These are phyloP conservation scores for Willowsia nigromaculata DNA, from an alignment of 2,888 invertebrate species.

Conservation along the genomic window DNA sequence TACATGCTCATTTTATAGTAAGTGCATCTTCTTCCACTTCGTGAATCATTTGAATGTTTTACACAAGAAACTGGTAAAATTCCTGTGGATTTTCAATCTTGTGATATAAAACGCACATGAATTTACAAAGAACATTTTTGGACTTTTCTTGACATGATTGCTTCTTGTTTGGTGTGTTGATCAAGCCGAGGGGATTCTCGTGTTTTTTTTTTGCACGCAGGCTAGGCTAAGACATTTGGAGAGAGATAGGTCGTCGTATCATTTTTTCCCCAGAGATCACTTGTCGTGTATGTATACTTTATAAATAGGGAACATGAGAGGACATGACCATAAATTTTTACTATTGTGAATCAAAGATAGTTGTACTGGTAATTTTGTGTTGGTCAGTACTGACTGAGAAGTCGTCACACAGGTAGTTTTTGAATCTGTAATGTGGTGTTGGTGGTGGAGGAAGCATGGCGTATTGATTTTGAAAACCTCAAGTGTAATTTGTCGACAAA, in stretches of 20 bases:
- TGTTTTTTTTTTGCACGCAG: background rate
- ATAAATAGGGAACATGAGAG: background rate
- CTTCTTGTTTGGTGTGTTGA: background rate
- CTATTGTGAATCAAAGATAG: background rate
- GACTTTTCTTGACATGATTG: background rate
- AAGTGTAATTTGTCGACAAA: slow-evolving; percentile 1
- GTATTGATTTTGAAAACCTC: slow-evolving; percentile 27
- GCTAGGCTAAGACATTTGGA: slow-evolving; percentile 9
- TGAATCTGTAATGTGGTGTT: background rate
- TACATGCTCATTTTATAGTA: background rate
- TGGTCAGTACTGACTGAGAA: background rate
- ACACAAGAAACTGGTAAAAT: slow-evolving; percentile 4
- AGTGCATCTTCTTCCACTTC: background rate
- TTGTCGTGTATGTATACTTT: background rate
- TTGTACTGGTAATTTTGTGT: background rate
- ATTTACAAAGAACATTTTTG: background rate
- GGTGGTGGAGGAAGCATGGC: background rate
- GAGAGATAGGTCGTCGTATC: slow-evolving; percentile 1
- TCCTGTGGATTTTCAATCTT: slow-evolving; percentile 3
- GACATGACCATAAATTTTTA: background rate
- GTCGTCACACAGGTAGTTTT: background rate
- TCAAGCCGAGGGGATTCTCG: slow-evolving; percentile 11
- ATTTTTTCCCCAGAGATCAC: background rate
- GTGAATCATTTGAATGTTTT: slow-evolving; percentile 12
- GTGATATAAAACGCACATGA: background rate